Base-by-base conservation (phyloP, 2,888 invertebrate species). In the Sphaerophoria taeniata region DNA sequence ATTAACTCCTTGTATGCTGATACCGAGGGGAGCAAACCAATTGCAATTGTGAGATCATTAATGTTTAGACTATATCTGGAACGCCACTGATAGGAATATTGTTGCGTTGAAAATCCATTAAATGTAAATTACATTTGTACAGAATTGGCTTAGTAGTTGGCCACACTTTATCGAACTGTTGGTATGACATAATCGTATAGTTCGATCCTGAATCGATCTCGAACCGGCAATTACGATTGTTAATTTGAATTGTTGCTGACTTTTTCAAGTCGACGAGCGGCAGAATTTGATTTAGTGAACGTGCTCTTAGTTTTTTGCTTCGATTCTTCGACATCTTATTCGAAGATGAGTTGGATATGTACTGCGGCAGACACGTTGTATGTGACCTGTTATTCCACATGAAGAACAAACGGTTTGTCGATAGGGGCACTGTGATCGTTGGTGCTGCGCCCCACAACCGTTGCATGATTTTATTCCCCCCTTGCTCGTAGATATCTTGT, bases 1-100 rank as follows among this genome's bases (percentile, higher is more conserved):
- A 12, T 55, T 55, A 3, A 55, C 55, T 55, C 55, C 55, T 7
- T 55, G 33, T 11, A 55, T 55, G 7, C 55, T 55, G 5, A 55
- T 33, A 2, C 33, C 55, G 24, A 51, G 51, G 11, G 51, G 51
- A 24, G 24, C 24, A 51, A 51, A 51, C 51, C 51, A 51, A 24
- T 24, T 51, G 11, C 51, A 51, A 24, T 24, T 24, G 24, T 1
- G 24, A 2, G 24, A 2, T 24, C 24, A 24, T 24, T 24, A 24
- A 24, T 24, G 24, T 24, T 24, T 24, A 24, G 24, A 2, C 24
- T 24, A 24, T 24, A 24, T 24, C 24, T 24, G 24, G 1, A 24
- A 24, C 24, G 24, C 24, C 24, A 24, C 24, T 24, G 24, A 24
- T 24, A 1, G 2, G 24, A 24, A 24, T 24, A 2, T 24, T 24